Base-by-base conservation (phyloP, 2,888 invertebrate species). In the Campoletis raptor region DNA sequence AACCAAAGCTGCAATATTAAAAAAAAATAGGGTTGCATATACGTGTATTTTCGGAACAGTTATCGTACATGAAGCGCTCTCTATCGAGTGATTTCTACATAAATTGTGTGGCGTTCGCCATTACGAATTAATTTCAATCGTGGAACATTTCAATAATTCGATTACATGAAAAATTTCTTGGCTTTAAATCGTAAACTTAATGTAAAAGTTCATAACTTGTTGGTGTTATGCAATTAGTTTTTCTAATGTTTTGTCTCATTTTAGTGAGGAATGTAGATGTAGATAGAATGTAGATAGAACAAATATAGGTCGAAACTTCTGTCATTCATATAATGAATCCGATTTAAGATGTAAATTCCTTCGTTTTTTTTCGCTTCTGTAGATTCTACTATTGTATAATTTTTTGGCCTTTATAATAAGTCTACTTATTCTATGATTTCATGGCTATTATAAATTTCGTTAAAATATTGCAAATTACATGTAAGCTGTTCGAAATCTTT, bases 21-120 rank as follows among this genome's bases (percentile, higher is more conserved):
- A 45, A 66, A 81, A 48, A 73, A 81, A 64, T 61, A 54, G 54
- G 36, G 21, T 54, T 73, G 74, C 8, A 42, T 76, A 37, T 40
- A 24, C 61, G 40, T 42, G 40, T 24, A 15, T 24, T 24, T 61
- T 36, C 10, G 6, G 69, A 45, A 42, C 40, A 37, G 66, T 37
- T 67, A 67, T 66, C 66, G 40, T 67, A 37, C 18, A 64, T 15
- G 64, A 48, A 64, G 64, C 80, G 80, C 80, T 48, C 42, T 64
- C 80, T 80, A 21, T 80, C 18, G 45, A 80, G 57, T 70, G 24
- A 61, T 70, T 24, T 1, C 18, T 70, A 30, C 30, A 9, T 15
- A 67, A 54, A n/a, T 67, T 67, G 24, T 24, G 12, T 30, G 30
- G 2, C 24, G 4, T 42, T 21, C 66, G 57, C 24, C 5, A 12